Base-by-base conservation (phyloP, 2,797 vertebrate species). In the Notolepis coatsorum region DNA sequence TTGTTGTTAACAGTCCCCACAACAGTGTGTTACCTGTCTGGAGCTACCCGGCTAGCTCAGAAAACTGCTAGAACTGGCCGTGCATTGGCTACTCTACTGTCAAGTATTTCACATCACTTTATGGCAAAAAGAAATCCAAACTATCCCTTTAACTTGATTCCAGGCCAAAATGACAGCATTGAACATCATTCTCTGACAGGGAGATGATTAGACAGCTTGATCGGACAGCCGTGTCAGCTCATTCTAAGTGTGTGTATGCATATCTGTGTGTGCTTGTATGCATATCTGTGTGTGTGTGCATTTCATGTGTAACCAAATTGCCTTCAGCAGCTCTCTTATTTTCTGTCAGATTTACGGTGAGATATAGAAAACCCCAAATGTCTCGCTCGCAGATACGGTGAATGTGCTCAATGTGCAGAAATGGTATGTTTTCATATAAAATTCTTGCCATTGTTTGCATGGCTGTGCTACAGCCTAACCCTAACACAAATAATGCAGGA, bases 401-500 rank as follows among this genome's bases (percentile, higher is more conserved):
- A 54, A 68, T 4, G n/a, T 23, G 1, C 23, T 31, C 2, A 3
- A 20, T n/a, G 27, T 41, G 60, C 33, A 46, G 7, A 33, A 8
- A 24, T 42, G 47, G 43, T 21, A 12, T 37, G 46, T 51, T 35
- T 49, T 35, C 52, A 73, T 80, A 53, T 72, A 55, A 80, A 63
- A 43, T 27, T 35, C 25, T n/a, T 49, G 55, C 52, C 53, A 72
- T 46, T 67, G 20, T 52, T 63, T 69, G 54, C 58, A 71, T 48
- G 41, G 38, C 18, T 49, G 42, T 39, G 18, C 66, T 39, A 53
- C 31, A 21, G 30, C 24, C 39, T 17, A n/a, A n/a, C n/a, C n/a
- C n/a, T n/a, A n/a, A n/a, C 39, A 68, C 30, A 47, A 37, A 54
- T 21, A 52, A 46, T 8, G 38, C 5, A 57, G 45, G 33, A 57